Conservation (phyloP, 2,113 vertebrate species). For the Emberiza fucata region DNA sequence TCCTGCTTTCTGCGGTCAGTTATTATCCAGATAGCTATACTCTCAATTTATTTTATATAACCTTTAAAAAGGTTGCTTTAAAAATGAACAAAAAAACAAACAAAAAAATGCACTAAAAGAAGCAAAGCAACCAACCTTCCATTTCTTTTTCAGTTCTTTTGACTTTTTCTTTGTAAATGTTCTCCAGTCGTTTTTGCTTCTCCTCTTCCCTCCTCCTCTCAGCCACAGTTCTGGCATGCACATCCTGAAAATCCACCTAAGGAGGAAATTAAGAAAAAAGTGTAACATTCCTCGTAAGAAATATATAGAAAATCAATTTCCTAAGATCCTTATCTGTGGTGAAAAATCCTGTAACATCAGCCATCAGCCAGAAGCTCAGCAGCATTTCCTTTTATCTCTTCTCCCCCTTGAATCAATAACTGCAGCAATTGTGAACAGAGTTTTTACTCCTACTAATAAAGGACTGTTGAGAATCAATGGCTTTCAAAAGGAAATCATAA, state of each 20-base stretch:
- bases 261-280: neutral
- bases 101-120: neutral
- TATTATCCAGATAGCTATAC: neutral
- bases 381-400: constrained; percentile 30
- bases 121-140: constrained; percentile 74
- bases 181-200: constrained; percentile 79
- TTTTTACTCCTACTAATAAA: constrained; percentile 14
- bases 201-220: constrained; percentile 86
- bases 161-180: constrained; percentile 83
- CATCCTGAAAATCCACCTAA: constrained; percentile 93
- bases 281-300: neutral
- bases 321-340: constrained; percentile 42
- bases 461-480: neutral
- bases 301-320: constrained; percentile 51
- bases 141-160: constrained; percentile 82
- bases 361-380: neutral
- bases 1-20: neutral
- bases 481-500: neutral
- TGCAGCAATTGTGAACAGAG: neutral
- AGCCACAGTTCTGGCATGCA: constrained; percentile 77
- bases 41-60: neutral
- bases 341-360: constrained; percentile 34
- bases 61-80: neutral
- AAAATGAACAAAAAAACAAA: neutral
- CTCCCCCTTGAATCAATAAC: constrained; percentile 32